These are phyloP conservation scores for Drosophila lutescens DNA, from an alignment of 2,888 invertebrate genomes.

Conservation along the genomic window DNA sequence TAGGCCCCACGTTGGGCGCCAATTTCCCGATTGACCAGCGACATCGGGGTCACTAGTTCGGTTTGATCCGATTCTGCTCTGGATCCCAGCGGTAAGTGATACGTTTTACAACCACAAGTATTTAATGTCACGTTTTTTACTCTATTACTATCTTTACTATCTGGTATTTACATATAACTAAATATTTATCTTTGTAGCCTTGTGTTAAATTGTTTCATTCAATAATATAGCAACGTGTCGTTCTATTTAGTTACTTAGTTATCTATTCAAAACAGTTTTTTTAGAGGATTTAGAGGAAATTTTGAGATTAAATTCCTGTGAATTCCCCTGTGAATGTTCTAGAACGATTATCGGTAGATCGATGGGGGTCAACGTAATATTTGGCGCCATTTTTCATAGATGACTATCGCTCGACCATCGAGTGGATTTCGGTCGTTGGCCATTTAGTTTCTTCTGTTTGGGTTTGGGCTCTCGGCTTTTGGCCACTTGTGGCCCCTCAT, in stretches of 20 bases:
- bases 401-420: conserved; percentile 25
- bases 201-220: neutral
- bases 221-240: neutral
- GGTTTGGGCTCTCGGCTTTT: neutral
- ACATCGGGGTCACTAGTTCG: conserved; percentile 17
- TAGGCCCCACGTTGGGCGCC: conserved; percentile 7
- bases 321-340: neutral
- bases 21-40: conserved; percentile 11
- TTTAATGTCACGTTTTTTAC: neutral
- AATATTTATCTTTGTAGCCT: neutral
- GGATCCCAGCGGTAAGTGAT: neutral
- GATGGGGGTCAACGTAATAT: neutral
- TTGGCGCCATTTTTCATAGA: conserved; percentile 19
- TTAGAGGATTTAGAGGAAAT: too few species aligned
- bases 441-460: conserved; percentile 12
- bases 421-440: conserved; percentile 13
- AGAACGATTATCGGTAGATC: neutral
- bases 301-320: too few species aligned
- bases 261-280: too few species aligned
- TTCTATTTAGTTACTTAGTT: neutral
- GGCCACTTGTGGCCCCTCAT: conserved; percentile 26
- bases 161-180: neutral
- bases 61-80: conserved; percentile 8
- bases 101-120: neutral
- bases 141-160: neutral